These are phyloP conservation scores for Dolichomitus sp. DNA, from an alignment of 2,888 invertebrate species.

Conservation along the genomic window DNA sequence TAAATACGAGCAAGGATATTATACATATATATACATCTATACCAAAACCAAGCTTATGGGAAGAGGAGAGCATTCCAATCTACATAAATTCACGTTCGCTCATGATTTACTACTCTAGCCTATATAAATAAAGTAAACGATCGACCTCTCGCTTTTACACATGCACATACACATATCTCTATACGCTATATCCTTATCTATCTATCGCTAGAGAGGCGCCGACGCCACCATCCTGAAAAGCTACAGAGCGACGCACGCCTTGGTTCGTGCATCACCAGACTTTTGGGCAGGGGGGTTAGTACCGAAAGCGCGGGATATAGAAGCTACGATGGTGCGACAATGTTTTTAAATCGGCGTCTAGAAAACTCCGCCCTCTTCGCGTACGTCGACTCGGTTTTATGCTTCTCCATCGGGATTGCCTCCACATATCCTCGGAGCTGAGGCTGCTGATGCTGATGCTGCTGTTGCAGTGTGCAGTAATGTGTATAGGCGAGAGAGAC, in stretches of 20 bases:
- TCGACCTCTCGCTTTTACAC: constrained; percentile 27
- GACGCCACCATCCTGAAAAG: background rate
- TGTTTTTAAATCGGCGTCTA: constrained; percentile 65
- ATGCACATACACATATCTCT: background rate
- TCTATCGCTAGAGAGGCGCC: constrained; percentile 40
- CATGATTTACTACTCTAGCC: constrained; percentile 57
- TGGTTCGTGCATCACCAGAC: background rate
- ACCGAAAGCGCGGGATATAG: constrained; percentile 42
- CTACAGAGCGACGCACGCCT: constrained; percentile 10
- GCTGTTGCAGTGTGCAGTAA: constrained; percentile 48
- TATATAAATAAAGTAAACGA: constrained; percentile 50
- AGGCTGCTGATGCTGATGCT: constrained; percentile 55
- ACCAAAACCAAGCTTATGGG: background rate
- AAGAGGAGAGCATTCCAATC: constrained; percentile 65
- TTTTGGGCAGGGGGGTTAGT: background rate
- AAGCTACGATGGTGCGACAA: constrained; percentile 56
- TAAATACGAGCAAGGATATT: constrained; percentile 44
- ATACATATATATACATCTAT: constrained; percentile 26
- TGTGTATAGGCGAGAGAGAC: constrained; percentile 34
- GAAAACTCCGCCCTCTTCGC: constrained; percentile 33
- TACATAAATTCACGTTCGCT: constrained; percentile 67
- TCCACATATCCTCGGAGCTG: constrained; percentile 32
- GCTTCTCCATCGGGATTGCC: constrained; percentile 63
- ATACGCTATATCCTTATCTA: constrained; percentile 25
- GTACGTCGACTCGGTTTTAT: constrained; percentile 56